Evolutionary conservation across 2,888 invertebrate species (phyloP).

Genomic region (Luperina nickerlii): DNA sequence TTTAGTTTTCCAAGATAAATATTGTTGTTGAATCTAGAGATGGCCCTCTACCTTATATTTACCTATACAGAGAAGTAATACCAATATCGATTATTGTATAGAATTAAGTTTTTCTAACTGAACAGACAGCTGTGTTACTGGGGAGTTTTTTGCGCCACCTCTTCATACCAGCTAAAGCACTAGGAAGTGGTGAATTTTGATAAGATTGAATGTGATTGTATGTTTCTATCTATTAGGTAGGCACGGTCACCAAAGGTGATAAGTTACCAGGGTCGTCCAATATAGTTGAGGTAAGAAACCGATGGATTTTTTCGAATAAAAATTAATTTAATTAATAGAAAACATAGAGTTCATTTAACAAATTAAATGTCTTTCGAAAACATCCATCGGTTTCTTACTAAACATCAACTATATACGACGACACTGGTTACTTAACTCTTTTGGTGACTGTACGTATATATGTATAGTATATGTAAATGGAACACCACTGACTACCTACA

Average conservation of each 20-base stretch:
- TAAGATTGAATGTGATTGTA: background rate
- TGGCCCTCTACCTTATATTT: background rate
- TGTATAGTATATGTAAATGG: too few species aligned
- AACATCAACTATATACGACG: too few species aligned
- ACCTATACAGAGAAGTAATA: background rate
- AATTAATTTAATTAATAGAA: background rate
- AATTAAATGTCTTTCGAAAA: too few species aligned
- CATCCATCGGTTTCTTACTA: too few species aligned
- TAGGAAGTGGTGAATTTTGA: background rate
- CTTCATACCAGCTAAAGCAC: background rate
- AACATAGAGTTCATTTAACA: too few species aligned
- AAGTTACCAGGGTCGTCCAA: too few species aligned
- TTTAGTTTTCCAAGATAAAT: background rate
- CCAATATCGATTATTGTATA: background rate
- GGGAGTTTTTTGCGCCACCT: background rate
- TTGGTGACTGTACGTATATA: too few species aligned
- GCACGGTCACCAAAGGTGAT: too few species aligned
- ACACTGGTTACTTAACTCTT: background rate
- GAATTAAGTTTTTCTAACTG: background rate
- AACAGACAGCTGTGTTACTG: background rate
- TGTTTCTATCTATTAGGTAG: background rate
- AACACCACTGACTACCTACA: too few species aligned
- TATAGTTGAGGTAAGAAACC: too few species aligned
- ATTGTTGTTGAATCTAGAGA: background rate
- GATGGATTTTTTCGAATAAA: background rate